These are phyloP conservation scores for Prionailurus viverrinus DNA, from an alignment of 2,113 vertebrate genomes.

Conservation along the genomic window DNA sequence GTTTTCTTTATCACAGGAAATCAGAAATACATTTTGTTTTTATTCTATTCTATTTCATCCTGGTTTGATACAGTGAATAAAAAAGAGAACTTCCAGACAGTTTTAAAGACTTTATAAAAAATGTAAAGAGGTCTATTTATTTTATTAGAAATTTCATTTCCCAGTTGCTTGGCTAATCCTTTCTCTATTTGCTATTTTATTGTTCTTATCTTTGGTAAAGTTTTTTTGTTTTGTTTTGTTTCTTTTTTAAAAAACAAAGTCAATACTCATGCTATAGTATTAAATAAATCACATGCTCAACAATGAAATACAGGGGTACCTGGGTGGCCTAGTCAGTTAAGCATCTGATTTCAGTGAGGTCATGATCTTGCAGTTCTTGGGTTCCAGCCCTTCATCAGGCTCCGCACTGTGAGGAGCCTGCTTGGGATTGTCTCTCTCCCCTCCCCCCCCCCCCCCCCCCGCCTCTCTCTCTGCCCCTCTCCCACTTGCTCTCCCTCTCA, in stretches of 20 bases:
- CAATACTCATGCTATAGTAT: not conserved
- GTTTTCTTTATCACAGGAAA: constrained; percentile 12
- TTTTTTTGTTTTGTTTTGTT: not conserved
- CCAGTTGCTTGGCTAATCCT: not conserved
- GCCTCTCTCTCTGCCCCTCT: no score
- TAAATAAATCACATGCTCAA: not conserved
- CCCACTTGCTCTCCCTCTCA: no score
- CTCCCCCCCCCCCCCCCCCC: rapidly evolving
- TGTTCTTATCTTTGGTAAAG: not conserved
- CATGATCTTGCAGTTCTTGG: no score
- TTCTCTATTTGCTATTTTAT: not conserved
- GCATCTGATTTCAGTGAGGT: no score
- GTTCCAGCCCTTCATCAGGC: no score
- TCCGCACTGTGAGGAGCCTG: no score
- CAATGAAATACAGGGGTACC: not conserved
- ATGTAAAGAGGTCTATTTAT: not conserved
- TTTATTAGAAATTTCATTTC: not conserved
- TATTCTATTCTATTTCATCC: not conserved
- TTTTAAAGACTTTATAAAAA: not conserved
- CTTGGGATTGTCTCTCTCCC: no score
- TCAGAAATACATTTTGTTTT: not conserved
- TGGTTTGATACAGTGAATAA: not conserved
- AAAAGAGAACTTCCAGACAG: not conserved
- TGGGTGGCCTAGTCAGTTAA: no score
- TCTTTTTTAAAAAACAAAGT: not conserved